phyloP scores from a whole-genome alignment of 2,797 vertebrate species.

The Nannoperca obscura region DNA sequence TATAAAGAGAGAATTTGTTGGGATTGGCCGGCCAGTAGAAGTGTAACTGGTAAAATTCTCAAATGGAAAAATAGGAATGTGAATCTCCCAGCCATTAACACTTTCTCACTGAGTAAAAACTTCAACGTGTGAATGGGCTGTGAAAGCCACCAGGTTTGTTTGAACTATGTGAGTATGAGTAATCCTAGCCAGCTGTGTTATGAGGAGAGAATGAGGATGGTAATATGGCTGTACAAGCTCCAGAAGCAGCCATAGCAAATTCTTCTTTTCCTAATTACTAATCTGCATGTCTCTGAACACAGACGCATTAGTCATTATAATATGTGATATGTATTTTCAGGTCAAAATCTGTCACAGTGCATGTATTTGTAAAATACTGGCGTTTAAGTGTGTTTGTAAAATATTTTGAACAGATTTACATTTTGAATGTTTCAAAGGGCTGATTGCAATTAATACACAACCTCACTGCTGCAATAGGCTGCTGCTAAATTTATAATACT shows the following conservation, averaged over 20 bases:
- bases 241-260: not conserved
- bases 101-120: not conserved
- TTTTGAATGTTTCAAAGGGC: not conserved
- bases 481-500: not conserved
- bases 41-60: conserved; percentile 6
- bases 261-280: conserved; percentile 2
- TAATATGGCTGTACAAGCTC: conserved; percentile 17
- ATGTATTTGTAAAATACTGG: not conserved
- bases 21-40: conserved; percentile 12
- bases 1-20: conserved; percentile 18
- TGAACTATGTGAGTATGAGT: not conserved
- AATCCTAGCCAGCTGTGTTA: conserved; percentile 15
- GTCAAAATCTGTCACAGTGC: not conserved
- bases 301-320: not conserved
- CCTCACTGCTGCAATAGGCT: not conserved
- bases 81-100: not conserved
- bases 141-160: conserved; percentile 12
- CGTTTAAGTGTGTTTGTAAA: not conserved
- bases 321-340: not conserved
- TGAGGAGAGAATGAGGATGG: conserved; percentile 11
- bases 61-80: conserved; percentile 12
- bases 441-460: not conserved
- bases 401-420: not conserved
- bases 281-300: conserved; percentile 1
- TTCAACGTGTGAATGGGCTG: conserved; percentile 29